Evolutionary conservation across 64 coral and sea anemone species (phyloP).

Genomic region (Dendrophyllia cribrosa): DNA sequence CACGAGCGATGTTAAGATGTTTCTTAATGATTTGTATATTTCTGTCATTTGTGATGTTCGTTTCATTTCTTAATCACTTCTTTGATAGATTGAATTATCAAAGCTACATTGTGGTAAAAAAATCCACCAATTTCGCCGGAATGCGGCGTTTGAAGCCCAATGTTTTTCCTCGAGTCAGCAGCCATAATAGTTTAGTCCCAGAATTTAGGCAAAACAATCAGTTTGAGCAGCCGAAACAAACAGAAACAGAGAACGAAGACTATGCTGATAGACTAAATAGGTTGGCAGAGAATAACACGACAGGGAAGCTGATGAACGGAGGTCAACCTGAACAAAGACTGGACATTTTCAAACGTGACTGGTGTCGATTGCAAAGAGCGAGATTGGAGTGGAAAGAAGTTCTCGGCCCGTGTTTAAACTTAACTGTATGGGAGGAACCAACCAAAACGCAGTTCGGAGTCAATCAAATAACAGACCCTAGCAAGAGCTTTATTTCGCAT

Average conservation of each 20-base stretch:
- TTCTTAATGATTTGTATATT: not conserved
- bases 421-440: conserved; percentile 50
- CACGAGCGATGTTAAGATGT: not conserved
- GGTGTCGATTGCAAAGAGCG: conserved; percentile 74
- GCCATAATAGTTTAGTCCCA: not conserved
- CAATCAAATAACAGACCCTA: conserved; percentile 49
- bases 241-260: too few relatives aligned
- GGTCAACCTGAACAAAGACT: not conserved
- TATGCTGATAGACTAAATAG: too few relatives aligned
- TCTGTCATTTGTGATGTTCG: not conserved
- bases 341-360: conserved; percentile 57
- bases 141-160: too few relatives aligned
- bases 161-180: not conserved
- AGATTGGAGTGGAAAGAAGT: conserved; percentile 69
- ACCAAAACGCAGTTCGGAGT: not conserved
- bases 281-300: too few relatives aligned
- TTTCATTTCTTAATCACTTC: conserved; percentile 8
- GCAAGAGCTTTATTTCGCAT: conserved; percentile 56
- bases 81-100: not conserved
- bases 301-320: too few relatives aligned
- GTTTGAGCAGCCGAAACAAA: not conserved
- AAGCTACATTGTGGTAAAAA: not conserved
- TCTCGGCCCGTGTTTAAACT: conserved; percentile 71
- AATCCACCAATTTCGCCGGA: not conserved
- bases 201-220: not conserved